Evolutionary conservation across 2,797 vertebrate genomes (phyloP).

Genomic region (Argya squamiceps): DNA sequence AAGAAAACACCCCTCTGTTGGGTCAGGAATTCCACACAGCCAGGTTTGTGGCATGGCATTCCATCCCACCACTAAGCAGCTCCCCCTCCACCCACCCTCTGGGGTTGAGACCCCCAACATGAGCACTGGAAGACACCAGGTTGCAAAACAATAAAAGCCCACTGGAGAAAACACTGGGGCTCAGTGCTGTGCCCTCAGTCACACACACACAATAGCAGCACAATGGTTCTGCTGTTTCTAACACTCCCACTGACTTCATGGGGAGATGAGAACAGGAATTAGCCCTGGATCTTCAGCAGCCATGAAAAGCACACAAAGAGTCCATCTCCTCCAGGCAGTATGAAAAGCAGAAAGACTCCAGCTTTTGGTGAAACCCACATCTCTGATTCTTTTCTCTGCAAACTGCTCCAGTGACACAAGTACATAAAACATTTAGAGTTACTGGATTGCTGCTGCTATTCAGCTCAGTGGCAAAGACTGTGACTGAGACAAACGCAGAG

Average conservation of each 20-base stretch:
- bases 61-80: background rate
- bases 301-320: background rate
- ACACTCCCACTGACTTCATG: background rate
- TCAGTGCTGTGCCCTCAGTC: background rate
- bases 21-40: background rate
- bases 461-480: background rate
- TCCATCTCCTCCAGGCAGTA: background rate
- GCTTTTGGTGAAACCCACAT: background rate
- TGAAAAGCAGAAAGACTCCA: background rate
- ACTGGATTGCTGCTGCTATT: background rate
- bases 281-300: background rate
- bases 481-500: background rate
- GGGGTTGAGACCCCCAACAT: background rate
- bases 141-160: background rate
- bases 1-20: fast-evolving
- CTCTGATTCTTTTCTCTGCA: background rate
- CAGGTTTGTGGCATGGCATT: background rate
- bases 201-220: background rate
- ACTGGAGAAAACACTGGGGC: background rate
- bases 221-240: background rate
- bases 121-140: background rate
- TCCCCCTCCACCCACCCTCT: background rate
- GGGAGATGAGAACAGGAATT: background rate
- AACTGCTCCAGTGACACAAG: background rate
- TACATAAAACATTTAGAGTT: constrained; percentile 32